These are phyloP conservation scores for Odontophorus gujanensis DNA, from an alignment of 2,113 vertebrate genomes.

Conservation along the genomic window DNA sequence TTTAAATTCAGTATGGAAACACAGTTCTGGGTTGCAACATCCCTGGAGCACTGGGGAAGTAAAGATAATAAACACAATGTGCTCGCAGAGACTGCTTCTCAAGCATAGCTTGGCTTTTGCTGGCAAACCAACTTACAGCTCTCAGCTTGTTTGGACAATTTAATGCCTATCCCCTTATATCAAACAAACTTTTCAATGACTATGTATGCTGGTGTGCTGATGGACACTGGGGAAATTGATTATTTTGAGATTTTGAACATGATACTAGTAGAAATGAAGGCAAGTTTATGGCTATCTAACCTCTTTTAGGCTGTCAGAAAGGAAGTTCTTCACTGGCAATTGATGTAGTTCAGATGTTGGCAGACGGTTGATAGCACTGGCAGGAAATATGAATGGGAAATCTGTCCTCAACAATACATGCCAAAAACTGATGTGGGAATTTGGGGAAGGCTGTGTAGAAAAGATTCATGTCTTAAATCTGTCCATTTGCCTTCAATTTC, in stretches of 20 bases:
- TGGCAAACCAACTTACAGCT: background rate
- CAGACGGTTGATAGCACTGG: too few species aligned
- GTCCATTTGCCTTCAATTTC: background rate
- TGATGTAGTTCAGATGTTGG: background rate
- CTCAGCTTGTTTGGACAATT: background rate
- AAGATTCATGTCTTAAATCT: background rate
- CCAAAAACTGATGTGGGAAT: background rate
- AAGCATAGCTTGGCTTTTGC: background rate
- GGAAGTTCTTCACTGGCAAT: background rate
- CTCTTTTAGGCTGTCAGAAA: background rate
- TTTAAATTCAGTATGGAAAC: rapidly evolving
- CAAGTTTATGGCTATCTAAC: background rate
- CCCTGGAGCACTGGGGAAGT: background rate
- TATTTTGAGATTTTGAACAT: background rate
- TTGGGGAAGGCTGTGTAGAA: background rate
- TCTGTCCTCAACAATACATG: background rate
- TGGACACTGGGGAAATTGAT: background rate
- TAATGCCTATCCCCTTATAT: background rate
- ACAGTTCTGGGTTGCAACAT: rapidly evolving
- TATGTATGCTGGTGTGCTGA: too few species aligned
- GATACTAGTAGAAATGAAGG: background rate
- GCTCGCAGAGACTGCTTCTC: background rate
- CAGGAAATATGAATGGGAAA: background rate
- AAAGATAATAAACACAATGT: background rate
- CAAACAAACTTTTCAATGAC: background rate